Conservation (phyloP, 2,888 invertebrate genomes). For the Acanthopleura granulata region DNA sequence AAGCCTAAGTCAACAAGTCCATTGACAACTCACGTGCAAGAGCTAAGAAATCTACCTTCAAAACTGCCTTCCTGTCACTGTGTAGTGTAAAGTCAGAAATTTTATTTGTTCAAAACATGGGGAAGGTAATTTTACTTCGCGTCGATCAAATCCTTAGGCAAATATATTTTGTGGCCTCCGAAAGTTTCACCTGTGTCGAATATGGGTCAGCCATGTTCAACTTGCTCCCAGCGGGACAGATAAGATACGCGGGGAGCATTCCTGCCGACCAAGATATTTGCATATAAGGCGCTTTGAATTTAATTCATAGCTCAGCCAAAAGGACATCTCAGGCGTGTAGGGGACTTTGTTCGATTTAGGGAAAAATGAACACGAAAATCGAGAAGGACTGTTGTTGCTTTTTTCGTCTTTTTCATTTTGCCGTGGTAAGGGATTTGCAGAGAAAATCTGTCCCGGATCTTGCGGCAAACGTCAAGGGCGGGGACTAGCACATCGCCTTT, state of each 20-base stretch:
- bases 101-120: too few species aligned
- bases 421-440: neutral
- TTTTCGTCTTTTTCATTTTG: neutral
- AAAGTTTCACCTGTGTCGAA: neutral
- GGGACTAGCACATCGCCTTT: neutral
- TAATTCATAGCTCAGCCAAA: neutral
- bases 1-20: too few species aligned
- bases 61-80: too few species aligned
- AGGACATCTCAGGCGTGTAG: neutral
- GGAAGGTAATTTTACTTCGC: too few species aligned
- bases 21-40: too few species aligned
- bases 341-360: neutral
- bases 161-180: neutral
- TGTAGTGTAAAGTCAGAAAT: too few species aligned
- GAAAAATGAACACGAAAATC: neutral
- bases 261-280: neutral
- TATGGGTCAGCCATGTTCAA: slow-evolving; percentile 4
- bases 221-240: neutral
- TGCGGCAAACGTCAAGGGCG: neutral
- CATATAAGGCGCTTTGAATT: neutral
- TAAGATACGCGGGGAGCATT: neutral
- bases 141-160: too few species aligned
- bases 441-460: neutral
- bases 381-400: too few species aligned
- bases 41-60: too few species aligned